Evolutionary conservation across 1,140 invertebrate species (phyloP).

Genomic region (Ectropis grisescens): DNA sequence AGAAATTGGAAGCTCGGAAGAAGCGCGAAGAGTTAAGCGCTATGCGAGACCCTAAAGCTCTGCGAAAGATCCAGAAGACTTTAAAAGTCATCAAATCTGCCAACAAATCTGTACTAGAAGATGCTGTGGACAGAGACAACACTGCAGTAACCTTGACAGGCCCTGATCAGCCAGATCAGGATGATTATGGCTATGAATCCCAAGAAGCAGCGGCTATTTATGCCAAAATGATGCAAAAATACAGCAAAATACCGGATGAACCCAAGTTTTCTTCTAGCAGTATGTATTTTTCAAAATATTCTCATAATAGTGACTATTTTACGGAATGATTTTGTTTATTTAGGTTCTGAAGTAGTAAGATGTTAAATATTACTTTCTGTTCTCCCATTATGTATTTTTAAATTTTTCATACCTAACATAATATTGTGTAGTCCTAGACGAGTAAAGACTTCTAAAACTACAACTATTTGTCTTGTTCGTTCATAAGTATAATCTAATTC

Average conservation of each 20-base stretch:
- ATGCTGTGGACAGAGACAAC: conserved; percentile 83
- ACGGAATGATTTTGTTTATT: no score
- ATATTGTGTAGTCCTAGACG: no score
- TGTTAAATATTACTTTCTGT: conserved; percentile 3
- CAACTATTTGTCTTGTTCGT: no score
- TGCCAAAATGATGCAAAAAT: conserved; percentile 87
- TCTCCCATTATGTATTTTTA: background rate
- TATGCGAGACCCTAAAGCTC: conserved; percentile 80
- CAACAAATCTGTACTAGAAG: conserved; percentile 86
- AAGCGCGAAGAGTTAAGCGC: conserved; percentile 78
- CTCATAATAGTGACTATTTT: no score
- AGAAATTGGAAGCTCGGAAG: conserved; percentile 74
- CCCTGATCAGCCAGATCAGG: conserved; percentile 86
- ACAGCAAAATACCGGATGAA: conserved; percentile 78
- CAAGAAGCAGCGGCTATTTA: conserved; percentile 85
- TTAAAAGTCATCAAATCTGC: conserved; percentile 86
- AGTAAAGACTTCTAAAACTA: no score
- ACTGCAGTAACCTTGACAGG: conserved; percentile 81
- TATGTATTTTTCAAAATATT: conserved; percentile 37
- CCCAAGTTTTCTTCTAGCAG: conserved; percentile 67
- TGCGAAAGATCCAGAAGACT: conserved; percentile 76
- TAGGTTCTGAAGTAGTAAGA: no score
- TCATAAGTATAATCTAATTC: no score
- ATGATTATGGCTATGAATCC: conserved; percentile 91
- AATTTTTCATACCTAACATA: no score